A percentile compares a stretch with the other conserved stretches of the same genome.
These are phyloP conservation scores for Bruchidius siliquastri DNA, from an alignment of 2,888 invertebrate species.

Conservation along the genomic window DNA sequence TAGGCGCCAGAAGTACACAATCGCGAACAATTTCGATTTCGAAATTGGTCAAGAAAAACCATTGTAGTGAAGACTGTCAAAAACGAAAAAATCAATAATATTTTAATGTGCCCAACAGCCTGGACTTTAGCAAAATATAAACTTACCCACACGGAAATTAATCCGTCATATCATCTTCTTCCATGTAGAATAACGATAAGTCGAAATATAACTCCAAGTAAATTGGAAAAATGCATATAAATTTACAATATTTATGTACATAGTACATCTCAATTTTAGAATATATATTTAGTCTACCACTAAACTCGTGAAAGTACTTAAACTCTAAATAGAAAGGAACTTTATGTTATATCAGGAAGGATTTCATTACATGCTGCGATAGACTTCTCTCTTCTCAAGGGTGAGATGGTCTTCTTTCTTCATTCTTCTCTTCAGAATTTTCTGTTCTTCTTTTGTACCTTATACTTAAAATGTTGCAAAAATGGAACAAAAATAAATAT, in stretches of 20 bases:
- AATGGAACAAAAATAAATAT: constrained; percentile 5
- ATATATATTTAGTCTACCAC: neutral
- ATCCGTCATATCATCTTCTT: neutral
- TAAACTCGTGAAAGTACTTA: neutral
- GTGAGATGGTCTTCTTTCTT: neutral
- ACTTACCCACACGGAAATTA: neutral
- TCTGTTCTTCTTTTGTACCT: neutral
- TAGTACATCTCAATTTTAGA: neutral
- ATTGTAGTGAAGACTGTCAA: no score
- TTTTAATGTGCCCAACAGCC: no score
- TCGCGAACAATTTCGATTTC: no score
- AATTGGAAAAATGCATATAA: neutral
- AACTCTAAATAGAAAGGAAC: neutral
- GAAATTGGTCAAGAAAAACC: no score
- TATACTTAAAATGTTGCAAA: neutral
- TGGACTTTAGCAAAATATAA: no score
- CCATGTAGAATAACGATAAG: no score
- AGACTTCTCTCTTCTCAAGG: neutral
- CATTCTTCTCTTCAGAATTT: neutral
- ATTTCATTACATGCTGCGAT: neutral
- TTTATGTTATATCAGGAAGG: neutral
- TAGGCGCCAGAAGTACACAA: no score
- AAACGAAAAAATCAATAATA: no score
- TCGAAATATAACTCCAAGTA: neutral
- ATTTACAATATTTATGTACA: neutral